Conservation (phyloP, 2,113 vertebrate species). For the Vidua chalybeata region DNA sequence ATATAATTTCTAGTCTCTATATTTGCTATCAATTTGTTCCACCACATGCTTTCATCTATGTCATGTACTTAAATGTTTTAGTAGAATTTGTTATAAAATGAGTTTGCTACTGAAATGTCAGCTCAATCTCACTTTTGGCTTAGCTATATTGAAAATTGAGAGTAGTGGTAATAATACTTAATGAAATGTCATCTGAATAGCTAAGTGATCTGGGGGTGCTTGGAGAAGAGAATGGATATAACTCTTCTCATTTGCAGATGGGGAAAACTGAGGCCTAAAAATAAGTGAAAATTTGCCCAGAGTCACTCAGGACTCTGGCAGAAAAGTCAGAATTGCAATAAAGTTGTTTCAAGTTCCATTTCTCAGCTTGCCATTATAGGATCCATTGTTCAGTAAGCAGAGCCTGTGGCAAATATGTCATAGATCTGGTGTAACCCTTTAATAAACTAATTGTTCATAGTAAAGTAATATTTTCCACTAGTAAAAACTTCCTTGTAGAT, state of each 20-base stretch:
- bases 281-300: neutral
- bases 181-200: conserved; percentile 19
- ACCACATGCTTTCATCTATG: neutral
- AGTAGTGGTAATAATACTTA: neutral
- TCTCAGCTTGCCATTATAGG: fast-evolving
- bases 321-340: neutral
- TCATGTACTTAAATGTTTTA: conserved; percentile 24
- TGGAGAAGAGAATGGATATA: neutral
- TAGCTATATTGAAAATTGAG: neutral
- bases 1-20: conserved; percentile 17
- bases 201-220: neutral
- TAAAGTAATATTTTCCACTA: neutral
- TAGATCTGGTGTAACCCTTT: neutral
- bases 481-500: neutral
- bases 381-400: neutral
- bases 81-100: neutral
- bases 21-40: conserved; percentile 49
- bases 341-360: neutral
- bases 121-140: neutral
- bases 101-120: conserved; percentile 30
- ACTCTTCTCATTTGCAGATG: neutral
- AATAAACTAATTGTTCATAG: neutral
- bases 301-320: neutral
- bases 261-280: neutral
- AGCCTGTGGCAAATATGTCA: neutral